Percentiles rank a stretch among this genome's conserved stretches.
Evolutionary conservation across 2,113 vertebrate species (phyloP).

Genomic region (Antennarius striatus): DNA sequence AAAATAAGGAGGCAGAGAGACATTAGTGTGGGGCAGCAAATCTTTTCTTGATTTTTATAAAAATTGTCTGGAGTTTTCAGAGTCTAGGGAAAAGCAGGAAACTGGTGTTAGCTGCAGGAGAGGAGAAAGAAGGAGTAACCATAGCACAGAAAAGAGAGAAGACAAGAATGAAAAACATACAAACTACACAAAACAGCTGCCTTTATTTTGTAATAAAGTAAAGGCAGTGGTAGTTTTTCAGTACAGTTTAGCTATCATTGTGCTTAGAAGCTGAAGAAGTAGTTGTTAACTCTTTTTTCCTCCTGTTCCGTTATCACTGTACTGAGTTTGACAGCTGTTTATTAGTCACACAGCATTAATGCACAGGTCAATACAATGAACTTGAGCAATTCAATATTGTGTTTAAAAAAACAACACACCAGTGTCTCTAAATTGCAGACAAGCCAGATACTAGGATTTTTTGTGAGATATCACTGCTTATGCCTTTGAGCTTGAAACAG

Average conservation of each 20-base stretch:
- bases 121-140: constrained; percentile 6
- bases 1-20: constrained; percentile 20
- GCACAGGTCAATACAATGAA: constrained; percentile 20
- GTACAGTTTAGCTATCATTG: no score
- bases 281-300: no score
- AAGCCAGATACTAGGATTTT: constrained; percentile 20
- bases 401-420: constrained; percentile 5
- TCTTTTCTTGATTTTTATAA: constrained; percentile 39
- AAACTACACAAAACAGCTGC: constrained; percentile 9
- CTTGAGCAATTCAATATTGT: constrained; percentile 22
- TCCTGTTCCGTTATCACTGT: background rate
- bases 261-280: no score
- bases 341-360: constrained; percentile 1
- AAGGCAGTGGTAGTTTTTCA: background rate
- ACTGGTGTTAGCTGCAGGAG: constrained; percentile 24
- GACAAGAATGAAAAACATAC: background rate
- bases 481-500: constrained; percentile 58
- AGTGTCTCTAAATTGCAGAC: background rate
- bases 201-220: background rate
- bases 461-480: constrained; percentile 30
- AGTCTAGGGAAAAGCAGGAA: constrained; percentile 30
- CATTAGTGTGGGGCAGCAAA: constrained; percentile 5
- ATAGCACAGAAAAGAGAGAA: background rate
- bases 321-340: constrained; percentile 25
- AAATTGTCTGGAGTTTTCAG: constrained; percentile 21